Evolutionary conservation across 2,888 invertebrate genomes (phyloP), one percentile per base, ranked within the genome.

Genomic region (Ochropleura leucogaster): DNA sequence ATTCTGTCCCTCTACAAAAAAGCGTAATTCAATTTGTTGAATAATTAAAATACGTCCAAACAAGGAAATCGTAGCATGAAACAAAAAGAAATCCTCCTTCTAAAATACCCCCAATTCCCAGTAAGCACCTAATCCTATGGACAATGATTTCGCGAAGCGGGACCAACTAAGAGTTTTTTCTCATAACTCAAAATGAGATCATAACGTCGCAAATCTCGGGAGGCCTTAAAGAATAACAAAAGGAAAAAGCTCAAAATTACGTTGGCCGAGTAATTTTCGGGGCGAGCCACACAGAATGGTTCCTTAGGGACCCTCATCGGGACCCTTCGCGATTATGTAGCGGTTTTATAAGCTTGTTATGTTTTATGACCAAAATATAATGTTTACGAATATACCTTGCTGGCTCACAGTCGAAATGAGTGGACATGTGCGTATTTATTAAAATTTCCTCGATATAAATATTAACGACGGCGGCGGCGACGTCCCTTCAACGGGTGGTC

Each of bases 181-280:
- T 94, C 95, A 94, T 96, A 95, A 95, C 95, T 96, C 94, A 95
- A 95, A 96, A 96, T 95, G 96, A 95, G 95, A 96, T 96, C 95
- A 95, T 96, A 96, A 95, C 95, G 93, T 94, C 93, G 93, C 93
- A 91, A 94, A 93, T 93, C 95, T 95, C 96, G 90, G 91, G 94
- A 91, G 95, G 93, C 91, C 92, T 93, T 93, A 93, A 95, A 94
- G 95, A 94, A 96, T 95, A 95, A 95, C 95, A 95, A 95, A 94
- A 94, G 95, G 92, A 95, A 94, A 89, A 95, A 92, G 93, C 93
- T 93, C 93, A 94, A 94, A 95, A 96, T 96, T 96, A 96, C 95
- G 93, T 89, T 92, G 94, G 93, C 90, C 94, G 93, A 93, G 96
- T 96, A 96, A 96, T 96, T 96, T 96, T 94, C 91, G 92, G 94